Conservation (phyloP, 2,888 invertebrate species). For the Parnassius glacialis region DNA sequence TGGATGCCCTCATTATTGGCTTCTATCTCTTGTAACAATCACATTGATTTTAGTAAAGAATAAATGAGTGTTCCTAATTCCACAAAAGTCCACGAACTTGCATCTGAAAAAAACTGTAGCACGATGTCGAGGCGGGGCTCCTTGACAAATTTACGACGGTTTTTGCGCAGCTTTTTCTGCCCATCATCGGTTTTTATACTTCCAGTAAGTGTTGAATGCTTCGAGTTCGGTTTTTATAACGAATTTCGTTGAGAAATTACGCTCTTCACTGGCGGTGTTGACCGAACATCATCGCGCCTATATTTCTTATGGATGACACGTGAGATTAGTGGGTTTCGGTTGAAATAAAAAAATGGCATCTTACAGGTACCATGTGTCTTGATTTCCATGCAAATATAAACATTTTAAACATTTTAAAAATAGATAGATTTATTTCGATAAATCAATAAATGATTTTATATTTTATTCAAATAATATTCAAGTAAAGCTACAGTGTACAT, state of each 20-base stretch:
- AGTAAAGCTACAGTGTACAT: too few species aligned
- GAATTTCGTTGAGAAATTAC: constrained; percentile 45
- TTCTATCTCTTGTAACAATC: too few species aligned
- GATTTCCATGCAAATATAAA: too few species aligned
- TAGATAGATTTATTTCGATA: too few species aligned
- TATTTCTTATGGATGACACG: constrained; percentile 29
- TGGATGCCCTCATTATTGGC: too few species aligned
- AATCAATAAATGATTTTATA: too few species aligned
- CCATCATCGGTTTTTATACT: constrained; percentile 38
- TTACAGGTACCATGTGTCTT: constrained; percentile 4
- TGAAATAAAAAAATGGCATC: constrained; percentile 7
- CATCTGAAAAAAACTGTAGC: constrained; percentile 13
- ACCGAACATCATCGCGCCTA: constrained; percentile 46
- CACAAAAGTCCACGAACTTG: constrained; percentile 7
- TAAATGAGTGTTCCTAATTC: constrained; percentile 1
- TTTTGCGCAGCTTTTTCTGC: constrained; percentile 35
- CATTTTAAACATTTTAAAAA: too few species aligned
- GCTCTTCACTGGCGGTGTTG: constrained; percentile 53
- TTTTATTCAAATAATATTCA: too few species aligned
- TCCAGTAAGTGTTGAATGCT: constrained; percentile 50
- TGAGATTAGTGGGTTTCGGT: constrained; percentile 12
- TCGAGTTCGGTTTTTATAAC: constrained; percentile 39
- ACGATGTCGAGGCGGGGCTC: constrained; percentile 29
- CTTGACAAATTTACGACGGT: constrained; percentile 43
- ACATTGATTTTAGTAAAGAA: neutral